Conservation (phyloP, 1,140 invertebrate genomes). For the Dinoponera quadriceps region DNA sequence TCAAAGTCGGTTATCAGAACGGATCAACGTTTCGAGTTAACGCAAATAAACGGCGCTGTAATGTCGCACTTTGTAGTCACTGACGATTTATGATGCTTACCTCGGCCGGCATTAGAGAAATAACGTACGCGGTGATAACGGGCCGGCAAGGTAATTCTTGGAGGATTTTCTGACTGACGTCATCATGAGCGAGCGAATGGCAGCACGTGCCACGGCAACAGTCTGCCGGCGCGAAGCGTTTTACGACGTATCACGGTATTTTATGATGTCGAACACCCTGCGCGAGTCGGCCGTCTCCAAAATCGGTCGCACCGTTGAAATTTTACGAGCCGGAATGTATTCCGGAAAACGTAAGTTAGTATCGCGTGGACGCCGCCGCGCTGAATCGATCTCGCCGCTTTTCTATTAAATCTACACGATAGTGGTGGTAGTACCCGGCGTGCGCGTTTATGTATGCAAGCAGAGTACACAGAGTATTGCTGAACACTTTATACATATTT, state of each 20-base stretch:
- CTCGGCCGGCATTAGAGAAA: not conserved
- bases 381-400: conserved; percentile 30
- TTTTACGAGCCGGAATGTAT: conserved; percentile 46
- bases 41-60: not conserved
- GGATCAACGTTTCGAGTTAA: not conserved
- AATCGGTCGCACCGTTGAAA: conserved; percentile 35
- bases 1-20: not conserved
- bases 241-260: conserved; percentile 48
- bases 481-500: not conserved
- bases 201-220: conserved; percentile 43
- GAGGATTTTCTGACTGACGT: conserved; percentile 25
- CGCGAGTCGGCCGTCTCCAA: conserved; percentile 16
- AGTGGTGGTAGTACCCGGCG: no score
- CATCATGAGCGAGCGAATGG: conserved; percentile 7
- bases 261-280: conserved; percentile 40
- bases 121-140: not conserved
- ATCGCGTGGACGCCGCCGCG: not conserved
- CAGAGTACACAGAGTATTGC: not conserved
- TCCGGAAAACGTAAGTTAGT: conserved; percentile 43
- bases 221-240: conserved; percentile 38
- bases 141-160: not conserved
- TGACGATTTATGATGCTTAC: not conserved
- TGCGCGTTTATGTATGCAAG: not conserved
- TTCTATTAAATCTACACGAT: conserved; percentile 10
- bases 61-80: not conserved